A percentile compares a stretch with the other conserved stretches of the same genome.
Evolutionary conservation across 2,888 invertebrate genomes (phyloP).

Genomic region (Chrysomela aeneicollis): DNA sequence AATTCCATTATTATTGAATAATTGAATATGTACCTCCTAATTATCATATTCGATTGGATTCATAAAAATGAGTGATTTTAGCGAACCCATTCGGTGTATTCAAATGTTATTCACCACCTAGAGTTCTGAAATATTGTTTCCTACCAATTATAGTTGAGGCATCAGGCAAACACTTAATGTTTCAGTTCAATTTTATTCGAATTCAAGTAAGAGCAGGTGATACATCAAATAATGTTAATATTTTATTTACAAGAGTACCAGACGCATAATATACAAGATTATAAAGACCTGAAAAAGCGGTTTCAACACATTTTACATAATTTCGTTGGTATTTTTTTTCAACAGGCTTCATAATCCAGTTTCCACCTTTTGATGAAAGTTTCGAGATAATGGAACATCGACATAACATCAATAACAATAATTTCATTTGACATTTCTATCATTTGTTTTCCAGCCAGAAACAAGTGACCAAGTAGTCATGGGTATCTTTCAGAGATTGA

Average conservation of each 20-base stretch:
- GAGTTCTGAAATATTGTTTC: no score
- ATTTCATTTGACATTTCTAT: not conserved
- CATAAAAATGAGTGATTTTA: no score
- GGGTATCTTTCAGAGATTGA: not conserved
- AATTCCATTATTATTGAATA: no score
- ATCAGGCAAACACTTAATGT: not conserved
- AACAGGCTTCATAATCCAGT: no score
- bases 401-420: constrained; percentile 6
- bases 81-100: no score
- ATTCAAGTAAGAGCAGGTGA: not conserved
- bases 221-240: not conserved
- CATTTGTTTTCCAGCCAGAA: constrained; percentile 30
- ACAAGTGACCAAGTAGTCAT: constrained; percentile 7
- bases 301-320: no score
- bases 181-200: not conserved
- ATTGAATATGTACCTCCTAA: no score
- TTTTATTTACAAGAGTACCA: constrained; percentile 3
- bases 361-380: not conserved
- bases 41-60: no score
- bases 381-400: constrained; percentile 7
- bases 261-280: not conserved
- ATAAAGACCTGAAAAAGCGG: not conserved
- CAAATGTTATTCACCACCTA: no score
- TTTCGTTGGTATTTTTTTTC: no score
- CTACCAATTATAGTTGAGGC: no score